Evolutionary conservation across 2,888 invertebrate genomes (phyloP).

Genomic region (Meta bourneti): DNA sequence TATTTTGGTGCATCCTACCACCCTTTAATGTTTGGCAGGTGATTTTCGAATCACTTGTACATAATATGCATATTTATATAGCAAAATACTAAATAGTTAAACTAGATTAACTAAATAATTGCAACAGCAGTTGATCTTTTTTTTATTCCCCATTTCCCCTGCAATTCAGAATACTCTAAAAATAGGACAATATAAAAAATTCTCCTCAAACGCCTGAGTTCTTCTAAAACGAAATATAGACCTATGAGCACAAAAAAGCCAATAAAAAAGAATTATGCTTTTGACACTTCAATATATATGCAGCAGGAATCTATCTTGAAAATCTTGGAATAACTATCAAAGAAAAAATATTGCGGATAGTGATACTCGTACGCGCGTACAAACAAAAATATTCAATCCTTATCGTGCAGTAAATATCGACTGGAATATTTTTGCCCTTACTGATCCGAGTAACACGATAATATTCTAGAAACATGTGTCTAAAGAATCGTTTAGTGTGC

Average conservation of each 20-base stretch:
- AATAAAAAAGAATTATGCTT: background rate
- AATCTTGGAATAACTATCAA: background rate
- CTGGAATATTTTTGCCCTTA: constrained; percentile 13
- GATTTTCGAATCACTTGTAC: no score
- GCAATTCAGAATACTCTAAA: no score
- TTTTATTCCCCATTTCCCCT: no score
- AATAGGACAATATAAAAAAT: no score
- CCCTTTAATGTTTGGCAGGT: no score
- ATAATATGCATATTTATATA: no score
- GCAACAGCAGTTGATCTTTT: no score
- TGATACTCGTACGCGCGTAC: background rate
- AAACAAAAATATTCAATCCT: constrained; percentile 41
- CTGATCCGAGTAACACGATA: constrained; percentile 57
- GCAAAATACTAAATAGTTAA: no score
- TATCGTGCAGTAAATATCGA: constrained; percentile 33
- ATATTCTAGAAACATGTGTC: constrained; percentile 29
- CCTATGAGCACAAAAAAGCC: background rate
- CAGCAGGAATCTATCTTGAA: background rate
- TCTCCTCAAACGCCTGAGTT: no score
- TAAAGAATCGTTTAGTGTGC: constrained; percentile 44
- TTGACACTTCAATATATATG: background rate
- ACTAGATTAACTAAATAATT: no score
- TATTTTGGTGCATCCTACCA: no score
- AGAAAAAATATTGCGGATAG: background rate
- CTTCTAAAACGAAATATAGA: no score